Base-by-base conservation (phyloP, 1,140 invertebrate genomes). In the Marisa cornuarietis region DNA sequence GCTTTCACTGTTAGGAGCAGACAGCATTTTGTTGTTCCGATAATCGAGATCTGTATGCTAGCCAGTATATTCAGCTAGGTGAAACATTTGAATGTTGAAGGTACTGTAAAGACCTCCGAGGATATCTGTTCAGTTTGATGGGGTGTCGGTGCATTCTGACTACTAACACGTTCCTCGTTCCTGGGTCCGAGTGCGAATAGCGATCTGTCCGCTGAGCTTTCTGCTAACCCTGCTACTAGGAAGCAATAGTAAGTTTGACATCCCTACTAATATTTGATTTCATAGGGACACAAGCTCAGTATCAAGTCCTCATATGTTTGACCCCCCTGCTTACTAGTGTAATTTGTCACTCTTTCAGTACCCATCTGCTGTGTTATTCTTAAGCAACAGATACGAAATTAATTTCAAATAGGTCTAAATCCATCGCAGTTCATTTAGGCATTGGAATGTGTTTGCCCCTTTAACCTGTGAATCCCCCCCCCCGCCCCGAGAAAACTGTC, bases 101-200 rank as follows among this genome's bases (percentile, higher is more conserved):
- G 76, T 77, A 22, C 65, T 65, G 16, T 77, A 77, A 77, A 69
- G 76, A 77, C 76, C 68, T 49, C 76, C 63, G 11, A 26, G 66
- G n/a, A 42, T 68, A 42, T 68, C n/a, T 68, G 66, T 68, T 58
- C 54, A 58, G 54, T 58, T 58, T 58, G 52, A 14, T 54, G 54
- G 54, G 54, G 66, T 68, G 66, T 68, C 66, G 11, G n/a, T 68
- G n/a, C 66, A 24, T 42, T 26, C 31, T 68, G n/a, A 7, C 66
- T 14, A 24, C 31, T 68, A 68, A 24, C 31, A 68, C 31, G 13
- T 42, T 10, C 22, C 66, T 42, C 66, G n/a, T 42, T 42, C 11
- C 66, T 68, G n/a, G n/a, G n/a, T 13, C 66, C 31, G 13, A 26
- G n/a, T 68, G 31, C 31, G 31, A 42, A 24, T 68, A 24, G n/a